Conservation (phyloP, 2,888 invertebrate species). For the Microctonus brassicae region DNA sequence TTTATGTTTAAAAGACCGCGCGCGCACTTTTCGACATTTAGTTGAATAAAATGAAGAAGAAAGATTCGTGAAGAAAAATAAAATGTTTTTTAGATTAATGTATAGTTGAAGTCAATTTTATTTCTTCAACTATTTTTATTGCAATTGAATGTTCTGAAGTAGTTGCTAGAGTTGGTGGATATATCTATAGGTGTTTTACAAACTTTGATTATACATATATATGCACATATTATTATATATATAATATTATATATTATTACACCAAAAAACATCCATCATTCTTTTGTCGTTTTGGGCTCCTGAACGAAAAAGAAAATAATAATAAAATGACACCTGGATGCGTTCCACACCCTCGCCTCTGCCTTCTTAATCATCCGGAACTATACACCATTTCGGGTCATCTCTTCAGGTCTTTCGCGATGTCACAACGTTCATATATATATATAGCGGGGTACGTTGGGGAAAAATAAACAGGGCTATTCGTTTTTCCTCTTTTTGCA, state of each 20-base stretch:
- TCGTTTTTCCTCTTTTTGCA: background rate
- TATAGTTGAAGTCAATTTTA: background rate
- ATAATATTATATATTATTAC: background rate
- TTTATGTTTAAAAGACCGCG: background rate
- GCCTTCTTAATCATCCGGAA: constrained; percentile 10
- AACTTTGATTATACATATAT: no score
- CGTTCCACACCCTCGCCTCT: constrained; percentile 27
- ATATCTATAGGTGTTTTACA: background rate
- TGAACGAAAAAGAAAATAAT: no score
- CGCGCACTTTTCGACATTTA: constrained; percentile 3
- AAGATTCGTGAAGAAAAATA: background rate
- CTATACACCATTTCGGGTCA: background rate
- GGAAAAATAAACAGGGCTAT: constrained; percentile 55
- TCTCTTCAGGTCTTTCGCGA: constrained; percentile 25
- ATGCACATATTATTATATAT: no score
- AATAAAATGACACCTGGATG: constrained; percentile 39
- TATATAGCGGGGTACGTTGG: no score
- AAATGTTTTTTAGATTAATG: background rate
- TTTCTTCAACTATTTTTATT: background rate
- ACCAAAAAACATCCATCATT: constrained; percentile 63
- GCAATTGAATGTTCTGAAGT: background rate
- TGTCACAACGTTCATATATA: constrained; percentile 38
- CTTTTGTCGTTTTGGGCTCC: constrained; percentile 63
- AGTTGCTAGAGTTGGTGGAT: background rate
- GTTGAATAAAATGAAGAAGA: constrained; percentile 49